These are phyloP conservation scores for Actinemys pallida DNA, from an alignment of 2,113 vertebrate species.

Conservation along the genomic window DNA sequence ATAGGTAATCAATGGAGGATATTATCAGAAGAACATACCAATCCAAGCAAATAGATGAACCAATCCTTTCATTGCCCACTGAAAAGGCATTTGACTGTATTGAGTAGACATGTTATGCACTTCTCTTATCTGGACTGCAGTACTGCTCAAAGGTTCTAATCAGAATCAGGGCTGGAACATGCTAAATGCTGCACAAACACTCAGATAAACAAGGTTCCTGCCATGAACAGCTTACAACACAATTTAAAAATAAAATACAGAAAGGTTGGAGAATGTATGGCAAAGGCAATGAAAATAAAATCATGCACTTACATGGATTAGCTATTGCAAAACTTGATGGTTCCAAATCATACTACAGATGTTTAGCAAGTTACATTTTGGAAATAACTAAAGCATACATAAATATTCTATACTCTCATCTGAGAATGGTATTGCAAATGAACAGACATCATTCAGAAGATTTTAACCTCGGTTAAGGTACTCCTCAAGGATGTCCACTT, in stretches of 20 bases:
- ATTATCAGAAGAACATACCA: neutral
- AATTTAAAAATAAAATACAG: neutral
- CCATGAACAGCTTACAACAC: rapidly evolving
- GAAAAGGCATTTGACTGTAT: neutral
- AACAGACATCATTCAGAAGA: neutral
- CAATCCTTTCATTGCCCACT: neutral
- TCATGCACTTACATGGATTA: neutral
- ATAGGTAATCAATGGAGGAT: neutral
- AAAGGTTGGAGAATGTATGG: neutral
- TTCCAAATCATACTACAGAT: neutral
- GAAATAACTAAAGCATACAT: neutral
- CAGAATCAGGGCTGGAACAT: neutral
- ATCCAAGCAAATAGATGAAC: neutral
- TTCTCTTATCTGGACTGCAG: neutral
- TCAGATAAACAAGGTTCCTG: neutral
- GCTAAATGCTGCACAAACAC: neutral
- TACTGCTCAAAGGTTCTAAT: neutral
- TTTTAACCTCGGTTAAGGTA: neutral
- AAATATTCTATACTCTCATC: neutral
- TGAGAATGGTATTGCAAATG: neutral
- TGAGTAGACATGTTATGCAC: rapidly evolving
- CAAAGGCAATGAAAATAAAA: conserved; percentile 2
- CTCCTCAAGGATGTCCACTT: neutral
- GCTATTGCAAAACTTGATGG: neutral
- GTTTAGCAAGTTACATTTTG: neutral